Evolutionary conservation across 1,140 invertebrate species (phyloP).

Genomic region (Sinella curviseta): DNA sequence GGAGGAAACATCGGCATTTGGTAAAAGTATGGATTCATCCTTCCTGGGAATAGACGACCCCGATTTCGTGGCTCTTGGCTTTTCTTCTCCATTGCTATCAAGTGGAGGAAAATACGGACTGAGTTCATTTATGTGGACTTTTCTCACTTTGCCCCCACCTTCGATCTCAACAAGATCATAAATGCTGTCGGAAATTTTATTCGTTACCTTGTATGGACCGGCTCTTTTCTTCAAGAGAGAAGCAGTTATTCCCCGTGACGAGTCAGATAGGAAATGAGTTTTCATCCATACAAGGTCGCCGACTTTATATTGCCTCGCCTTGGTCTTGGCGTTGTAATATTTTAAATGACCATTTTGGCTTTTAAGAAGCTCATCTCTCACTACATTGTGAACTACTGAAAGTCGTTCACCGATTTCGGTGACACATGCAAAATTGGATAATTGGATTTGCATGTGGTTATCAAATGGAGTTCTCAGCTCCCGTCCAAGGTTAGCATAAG

Average conservation of each 20-base stretch:
- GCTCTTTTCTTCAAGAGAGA: constrained; percentile 15
- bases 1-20: background rate
- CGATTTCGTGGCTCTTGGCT: background rate
- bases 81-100: background rate
- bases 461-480: constrained; percentile 49
- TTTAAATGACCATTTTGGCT: background rate
- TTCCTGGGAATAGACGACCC: background rate
- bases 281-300: constrained; percentile 28
- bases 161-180: background rate
- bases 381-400: background rate
- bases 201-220: constrained; percentile 27
- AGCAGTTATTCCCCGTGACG: constrained; percentile 24
- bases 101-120: background rate
- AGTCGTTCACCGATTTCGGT: background rate
- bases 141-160: background rate
- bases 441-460: constrained; percentile 10
- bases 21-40: background rate
- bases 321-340: constrained; percentile 10
- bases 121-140: constrained; percentile 22
- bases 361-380: background rate
- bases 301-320: background rate
- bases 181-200: background rate
- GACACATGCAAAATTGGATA: background rate
- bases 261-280: constrained; percentile 23
- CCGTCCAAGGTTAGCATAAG: constrained; percentile 54